phyloP scores from a whole-genome alignment of 1,140 invertebrate genomes.

The Propsilocerus akamusi region DNA sequence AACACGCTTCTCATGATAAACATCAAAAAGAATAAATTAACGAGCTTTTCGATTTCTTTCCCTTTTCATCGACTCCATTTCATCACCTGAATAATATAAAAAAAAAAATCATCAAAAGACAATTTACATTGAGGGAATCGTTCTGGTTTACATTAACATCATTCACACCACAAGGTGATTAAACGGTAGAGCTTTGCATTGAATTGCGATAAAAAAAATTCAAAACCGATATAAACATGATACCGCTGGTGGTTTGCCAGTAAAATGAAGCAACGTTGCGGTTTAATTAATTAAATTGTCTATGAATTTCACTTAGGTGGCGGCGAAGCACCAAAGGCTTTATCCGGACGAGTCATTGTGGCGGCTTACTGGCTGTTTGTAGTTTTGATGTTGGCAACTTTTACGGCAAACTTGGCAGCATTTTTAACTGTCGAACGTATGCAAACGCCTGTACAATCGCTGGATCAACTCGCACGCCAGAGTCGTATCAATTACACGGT shows the following conservation, averaged over 20 bases:
- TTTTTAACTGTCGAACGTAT: conserved; percentile 92
- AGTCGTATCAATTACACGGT: conserved; percentile 87
- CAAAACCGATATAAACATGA: neutral
- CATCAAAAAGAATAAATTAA: no score
- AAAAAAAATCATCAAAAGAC: conserved; percentile 26
- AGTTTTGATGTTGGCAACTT: conserved; percentile 82
- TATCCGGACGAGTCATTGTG: conserved; percentile 65
- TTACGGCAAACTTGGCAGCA: conserved; percentile 92
- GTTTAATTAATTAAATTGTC: neutral
- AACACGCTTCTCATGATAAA: neutral
- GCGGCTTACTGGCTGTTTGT: conserved; percentile 89
- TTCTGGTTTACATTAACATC: conserved; percentile 89
- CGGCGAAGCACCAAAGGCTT: conserved; percentile 66
- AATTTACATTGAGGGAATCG: conserved; percentile 75
- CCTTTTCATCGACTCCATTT: neutral
- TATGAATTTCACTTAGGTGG: conserved; percentile 84
- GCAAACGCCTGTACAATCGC: conserved; percentile 76
- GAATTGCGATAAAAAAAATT: no score
- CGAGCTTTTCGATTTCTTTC: no score
- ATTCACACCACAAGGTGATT: conserved; percentile 65
- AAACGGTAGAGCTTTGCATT: neutral
- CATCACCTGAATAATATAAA: conserved; percentile 1
- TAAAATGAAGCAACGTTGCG: neutral
- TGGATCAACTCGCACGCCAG: conserved; percentile 72
- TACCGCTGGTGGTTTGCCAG: neutral